These are phyloP conservation scores for Oreohelix idahoensis DNA, from an alignment of 1,140 invertebrate species.

Conservation along the genomic window DNA sequence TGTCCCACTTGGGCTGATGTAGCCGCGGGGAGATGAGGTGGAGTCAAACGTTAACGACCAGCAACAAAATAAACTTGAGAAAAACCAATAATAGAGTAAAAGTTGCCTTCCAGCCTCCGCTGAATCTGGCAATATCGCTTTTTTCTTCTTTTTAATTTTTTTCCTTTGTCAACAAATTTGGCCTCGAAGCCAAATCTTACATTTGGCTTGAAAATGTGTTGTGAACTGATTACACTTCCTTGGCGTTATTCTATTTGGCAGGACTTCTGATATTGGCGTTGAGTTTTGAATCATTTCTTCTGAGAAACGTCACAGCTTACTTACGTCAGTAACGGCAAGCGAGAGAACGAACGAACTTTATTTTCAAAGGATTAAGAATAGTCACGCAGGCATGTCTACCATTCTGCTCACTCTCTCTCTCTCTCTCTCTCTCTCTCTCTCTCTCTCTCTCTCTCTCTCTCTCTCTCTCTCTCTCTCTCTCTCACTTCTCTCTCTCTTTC, in stretches of 20 bases:
- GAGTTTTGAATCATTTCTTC: neutral
- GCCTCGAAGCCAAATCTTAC: neutral
- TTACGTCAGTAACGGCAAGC: too few relatives aligned
- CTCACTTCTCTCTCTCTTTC: too few relatives aligned
- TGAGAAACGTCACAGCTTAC: too few relatives aligned
- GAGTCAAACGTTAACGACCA: slow-evolving; percentile 34
- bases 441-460: too few relatives aligned
- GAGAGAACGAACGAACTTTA: too few relatives aligned
- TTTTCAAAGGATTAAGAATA: too few relatives aligned
- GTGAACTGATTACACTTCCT: neutral
- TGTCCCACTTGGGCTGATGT: slow-evolving; percentile 22
- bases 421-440: too few relatives aligned
- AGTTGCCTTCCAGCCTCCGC: neutral
- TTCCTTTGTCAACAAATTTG: slow-evolving; percentile 15
- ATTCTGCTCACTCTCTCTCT: too few relatives aligned
- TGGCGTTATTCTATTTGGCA: neutral
- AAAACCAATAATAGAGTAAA: slow-evolving; percentile 35
- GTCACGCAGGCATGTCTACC: too few relatives aligned
- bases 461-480: too few relatives aligned
- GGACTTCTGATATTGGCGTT: neutral
- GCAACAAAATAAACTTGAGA: slow-evolving; percentile 31
- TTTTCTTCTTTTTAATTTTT: neutral
- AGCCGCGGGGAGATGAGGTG: neutral
- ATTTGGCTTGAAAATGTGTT: slow-evolving; percentile 9
- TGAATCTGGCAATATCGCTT: slow-evolving; percentile 15